Evolutionary conservation across 2,797 vertebrate genomes (phyloP), one percentile per base, ranked within the genome.

Genomic region (Hydrophis major): DNA sequence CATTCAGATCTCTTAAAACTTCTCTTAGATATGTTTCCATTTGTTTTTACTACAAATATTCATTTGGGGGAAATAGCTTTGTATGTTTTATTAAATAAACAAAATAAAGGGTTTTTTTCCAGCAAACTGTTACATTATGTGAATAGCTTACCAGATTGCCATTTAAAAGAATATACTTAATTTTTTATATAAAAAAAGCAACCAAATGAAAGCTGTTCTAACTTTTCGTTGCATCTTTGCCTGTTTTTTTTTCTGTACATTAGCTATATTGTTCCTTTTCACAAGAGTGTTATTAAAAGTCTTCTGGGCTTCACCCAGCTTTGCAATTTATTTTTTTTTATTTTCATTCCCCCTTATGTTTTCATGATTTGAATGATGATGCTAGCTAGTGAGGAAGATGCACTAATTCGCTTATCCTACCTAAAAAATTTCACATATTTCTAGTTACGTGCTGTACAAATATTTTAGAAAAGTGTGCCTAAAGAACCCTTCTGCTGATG

Each of bases 1-100:
- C n/a, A 90, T 13, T 95, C 89, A 95, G 22, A 96, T 90, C 95
- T 87, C 92, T 89, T 60, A 95, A 96, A 96, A 97, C 93, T 56
- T 89, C 90, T 95, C 94, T 94, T 92, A 55, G 69, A 25, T 6
- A 50, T 86, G 96, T 97, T 96, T 93, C 94, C 94, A 92, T 96
- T 95, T 97, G 88, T 97, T 97, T 97, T 96, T 95, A 97, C 96
- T 96, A 95, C 94, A 96, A 94, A 93, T 87, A 83, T 90, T 96
- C 59, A 94, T 93, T 87, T 96, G 27, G 32, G n/a, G 95, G 37
- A 97, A 96, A 94, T 16, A 16, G 93, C 37, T 92, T 96, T 93
- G 60, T 93, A 92, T 47, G 14, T 90, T 95, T 91, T 2, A 0
- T 95, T 96, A 95, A 50, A 90, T 61, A 96, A 97, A 96, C 93